These are phyloP conservation scores for Mesembrinibis cayennensis DNA, from an alignment of 2,113 vertebrate genomes.

Conservation along the genomic window DNA sequence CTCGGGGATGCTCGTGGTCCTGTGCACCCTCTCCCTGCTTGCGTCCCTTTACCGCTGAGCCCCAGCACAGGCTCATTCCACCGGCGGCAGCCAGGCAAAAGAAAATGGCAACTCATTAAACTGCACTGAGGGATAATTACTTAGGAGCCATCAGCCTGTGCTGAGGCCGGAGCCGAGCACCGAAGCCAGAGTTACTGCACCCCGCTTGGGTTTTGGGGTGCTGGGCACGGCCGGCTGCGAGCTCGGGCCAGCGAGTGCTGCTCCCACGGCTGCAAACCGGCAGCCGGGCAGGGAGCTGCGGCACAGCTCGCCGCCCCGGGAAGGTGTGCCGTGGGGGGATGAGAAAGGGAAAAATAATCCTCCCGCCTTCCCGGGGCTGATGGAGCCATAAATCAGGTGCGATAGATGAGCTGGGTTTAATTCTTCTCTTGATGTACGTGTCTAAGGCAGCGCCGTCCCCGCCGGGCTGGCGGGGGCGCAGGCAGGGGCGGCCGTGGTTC, in stretches of 20 bases:
- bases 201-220: neutral
- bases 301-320: neutral
- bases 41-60: neutral
- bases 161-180: neutral
- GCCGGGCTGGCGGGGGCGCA: rapidly evolving
- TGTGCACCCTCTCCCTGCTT: neutral
- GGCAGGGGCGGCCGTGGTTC: neutral
- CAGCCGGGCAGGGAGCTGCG: neutral
- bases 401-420: neutral
- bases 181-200: neutral
- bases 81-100: neutral
- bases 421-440: neutral
- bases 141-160: neutral
- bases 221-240: neutral
- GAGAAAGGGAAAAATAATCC: neutral
- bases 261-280: neutral
- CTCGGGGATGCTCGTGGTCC: neutral
- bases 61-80: neutral
- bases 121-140: neutral
- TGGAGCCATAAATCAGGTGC: neutral
- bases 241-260: neutral
- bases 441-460: neutral
- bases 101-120: neutral
- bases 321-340: neutral
- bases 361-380: neutral